A percentile compares a stretch with the other conserved stretches of the same genome.
phyloP scores from a whole-genome alignment of 2,797 vertebrate species.

The Typhlichthys subterraneus region DNA sequence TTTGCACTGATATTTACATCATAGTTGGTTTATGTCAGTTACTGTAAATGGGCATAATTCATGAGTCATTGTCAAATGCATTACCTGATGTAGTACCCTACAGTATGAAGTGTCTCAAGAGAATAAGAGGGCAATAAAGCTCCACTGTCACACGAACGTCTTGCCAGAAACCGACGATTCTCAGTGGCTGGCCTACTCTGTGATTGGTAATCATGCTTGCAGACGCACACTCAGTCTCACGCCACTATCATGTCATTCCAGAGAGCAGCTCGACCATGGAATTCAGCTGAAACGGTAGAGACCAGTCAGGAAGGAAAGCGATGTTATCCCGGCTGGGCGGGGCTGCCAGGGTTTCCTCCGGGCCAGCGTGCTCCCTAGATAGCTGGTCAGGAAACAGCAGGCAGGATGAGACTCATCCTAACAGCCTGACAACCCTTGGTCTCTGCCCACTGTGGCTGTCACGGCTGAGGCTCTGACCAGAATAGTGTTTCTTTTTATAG shows the following conservation, averaged over 20 bases:
- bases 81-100: too few species aligned
- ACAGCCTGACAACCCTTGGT: constrained; percentile 45
- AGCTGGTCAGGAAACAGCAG: constrained; percentile 74
- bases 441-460: constrained; percentile 50
- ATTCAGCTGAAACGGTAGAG: constrained; percentile 59
- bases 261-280: constrained; percentile 56
- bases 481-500: constrained; percentile 39
- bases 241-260: constrained; percentile 52
- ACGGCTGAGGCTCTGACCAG: constrained; percentile 23
- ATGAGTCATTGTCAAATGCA: too few species aligned
- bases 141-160: too few species aligned
- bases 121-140: too few species aligned
- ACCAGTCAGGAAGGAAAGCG: constrained; percentile 76
- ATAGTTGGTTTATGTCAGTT: too few species aligned
- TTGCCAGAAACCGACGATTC: too few species aligned
- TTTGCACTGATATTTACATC: too few species aligned
- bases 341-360: constrained; percentile 64
- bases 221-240: background rate
- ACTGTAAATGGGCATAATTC: too few species aligned
- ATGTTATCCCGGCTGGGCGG: constrained; percentile 74
- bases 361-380: constrained; percentile 68
- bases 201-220: background rate
- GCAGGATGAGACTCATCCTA: constrained; percentile 75
- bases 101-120: too few species aligned
- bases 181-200: too few species aligned